A percentile compares a stretch with the other conserved stretches of the same genome.
These are phyloP conservation scores for Sialis lutaria DNA, from an alignment of 2,888 invertebrate species.

Conservation along the genomic window DNA sequence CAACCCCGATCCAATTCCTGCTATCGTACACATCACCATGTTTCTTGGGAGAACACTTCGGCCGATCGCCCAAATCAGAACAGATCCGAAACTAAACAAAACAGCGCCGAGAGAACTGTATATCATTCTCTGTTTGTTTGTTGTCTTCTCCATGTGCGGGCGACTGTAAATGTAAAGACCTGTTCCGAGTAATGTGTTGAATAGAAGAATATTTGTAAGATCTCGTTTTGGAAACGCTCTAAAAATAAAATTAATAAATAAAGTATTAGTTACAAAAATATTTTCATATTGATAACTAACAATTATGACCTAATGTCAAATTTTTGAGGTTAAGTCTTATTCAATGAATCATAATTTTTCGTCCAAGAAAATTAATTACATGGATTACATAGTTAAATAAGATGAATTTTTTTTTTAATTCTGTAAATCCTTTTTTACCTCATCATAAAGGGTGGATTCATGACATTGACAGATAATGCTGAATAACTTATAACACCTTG, in stretches of 20 bases:
- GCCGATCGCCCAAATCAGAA: slow-evolving; percentile 74
- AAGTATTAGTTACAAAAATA: slow-evolving; percentile 1
- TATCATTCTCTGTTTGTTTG: slow-evolving; percentile 39
- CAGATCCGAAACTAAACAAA: slow-evolving; percentile 77
- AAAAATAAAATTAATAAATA: slow-evolving; percentile 17
- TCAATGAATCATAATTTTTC: no score
- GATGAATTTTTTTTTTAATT: not conserved
- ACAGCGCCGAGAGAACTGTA: slow-evolving; percentile 56
- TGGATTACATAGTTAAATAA: not conserved
- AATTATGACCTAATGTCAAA: not conserved
- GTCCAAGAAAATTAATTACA: not conserved
- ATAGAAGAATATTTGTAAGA: slow-evolving; percentile 63
- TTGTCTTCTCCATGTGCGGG: slow-evolving; percentile 52
- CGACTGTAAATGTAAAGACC: slow-evolving; percentile 70
- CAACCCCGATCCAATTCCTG: slow-evolving; percentile 53
- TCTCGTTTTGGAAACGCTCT: slow-evolving; percentile 58
- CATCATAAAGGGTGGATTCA: slow-evolving; percentile 63
- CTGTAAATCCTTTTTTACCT: slow-evolving; percentile 31
- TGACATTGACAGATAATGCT: slow-evolving; percentile 63
- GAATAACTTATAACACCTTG: slow-evolving; percentile 63
- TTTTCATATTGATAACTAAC: not conserved
- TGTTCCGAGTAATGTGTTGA: slow-evolving; percentile 65
- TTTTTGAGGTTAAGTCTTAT: no score
- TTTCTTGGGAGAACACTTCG: slow-evolving; percentile 60
- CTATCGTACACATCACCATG: slow-evolving; percentile 42